Evolutionary conservation across 30 jellyfish, hydroid and myxozoan genomes (phyloP), one percentile per base, ranked within the genome.

Genomic region (Catostylus mosaicus): DNA sequence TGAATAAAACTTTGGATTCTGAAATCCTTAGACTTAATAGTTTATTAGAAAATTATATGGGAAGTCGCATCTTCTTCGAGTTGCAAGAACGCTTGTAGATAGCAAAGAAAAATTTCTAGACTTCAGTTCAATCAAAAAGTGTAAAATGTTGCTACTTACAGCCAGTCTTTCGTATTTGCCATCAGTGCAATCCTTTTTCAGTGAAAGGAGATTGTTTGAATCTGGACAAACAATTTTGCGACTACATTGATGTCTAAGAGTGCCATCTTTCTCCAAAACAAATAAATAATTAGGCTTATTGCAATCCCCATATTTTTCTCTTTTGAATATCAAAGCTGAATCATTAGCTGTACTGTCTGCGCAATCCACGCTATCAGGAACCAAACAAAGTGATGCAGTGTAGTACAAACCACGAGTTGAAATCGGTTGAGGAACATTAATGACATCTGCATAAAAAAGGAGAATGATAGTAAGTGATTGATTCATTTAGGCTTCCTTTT

Each of bases 161-260:
- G 82, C 61, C 14, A 79, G 67, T 31, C 90, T 47, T 67, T 79
- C 70, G 47, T 54, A 79, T 64, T 79, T 79, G 30, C 82, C 90
- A 26, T 65, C 63, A 3, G 90, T 82, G 47, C 90, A 79, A 0
- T 43, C 64, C 7, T 64, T 79, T 48, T 79, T 79, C 66, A 79
- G 33, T 1, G 36, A 51, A 19, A 79, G 63, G 36, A 24, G 22
- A 7, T 63, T 79, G 18, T 40, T 18, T 29, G 90, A 79, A 32
- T 52, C 83, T 5, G 91, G 89, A 61, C 99, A 93, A 40, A 93
- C 97, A 56, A 89, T 78, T 60, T 85, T 88, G 22, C 95, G 88
- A 68, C 97, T 87, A 83, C 99, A 93, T 34, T 88, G 61, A 79
- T 93, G 99, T 31, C 82, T 40, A 23, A 93, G 46, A 14, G 94